A percentile compares a stretch with the other conserved stretches of the same genome.
phyloP scores from a whole-genome alignment of 1,140 invertebrate species.

The Medauroidea extradentata region DNA sequence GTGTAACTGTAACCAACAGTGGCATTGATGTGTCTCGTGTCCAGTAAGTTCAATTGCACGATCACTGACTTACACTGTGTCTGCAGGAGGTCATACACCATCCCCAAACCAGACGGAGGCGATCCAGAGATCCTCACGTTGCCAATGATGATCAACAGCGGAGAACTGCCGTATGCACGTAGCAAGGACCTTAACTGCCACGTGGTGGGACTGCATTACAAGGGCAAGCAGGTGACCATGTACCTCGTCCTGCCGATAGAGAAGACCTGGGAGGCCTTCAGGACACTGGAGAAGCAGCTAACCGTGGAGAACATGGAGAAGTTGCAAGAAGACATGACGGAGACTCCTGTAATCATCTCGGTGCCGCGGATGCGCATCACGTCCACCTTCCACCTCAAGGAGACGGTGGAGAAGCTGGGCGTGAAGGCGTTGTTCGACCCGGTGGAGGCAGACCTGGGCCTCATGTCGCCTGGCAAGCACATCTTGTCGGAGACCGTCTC shows the following conservation, averaged over 20 bases:
- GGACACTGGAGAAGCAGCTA: conserved; percentile 47
- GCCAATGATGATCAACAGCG: conserved; percentile 62
- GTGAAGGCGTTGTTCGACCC: conserved; percentile 56
- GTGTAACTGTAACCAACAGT: too few species aligned
- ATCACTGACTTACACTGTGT: background rate
- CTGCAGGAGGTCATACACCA: conserved; percentile 1
- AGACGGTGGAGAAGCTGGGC: conserved; percentile 50
- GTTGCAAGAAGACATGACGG: conserved; percentile 46
- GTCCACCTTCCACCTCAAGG: conserved; percentile 49
- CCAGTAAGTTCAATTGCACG: too few species aligned
- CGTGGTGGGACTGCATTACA: conserved; percentile 68
- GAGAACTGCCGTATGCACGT: conserved; percentile 52
- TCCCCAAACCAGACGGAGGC: background rate
- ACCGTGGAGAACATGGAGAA: conserved; percentile 46
- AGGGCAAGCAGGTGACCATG: conserved; percentile 58
- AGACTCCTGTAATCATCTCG: background rate
- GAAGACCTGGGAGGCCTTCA: conserved; percentile 43
- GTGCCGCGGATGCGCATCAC: conserved; percentile 45
- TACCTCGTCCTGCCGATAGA: conserved; percentile 62
- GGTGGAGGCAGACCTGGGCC: conserved; percentile 52
- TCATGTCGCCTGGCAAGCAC: conserved; percentile 48
- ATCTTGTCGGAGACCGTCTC: too few species aligned
- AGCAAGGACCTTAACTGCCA: conserved; percentile 50
- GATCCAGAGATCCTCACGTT: background rate
- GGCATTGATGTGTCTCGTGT: too few species aligned